Evolutionary conservation across 2,113 vertebrate species (phyloP).

Genomic region (Leptobrachium leishanense): DNA sequence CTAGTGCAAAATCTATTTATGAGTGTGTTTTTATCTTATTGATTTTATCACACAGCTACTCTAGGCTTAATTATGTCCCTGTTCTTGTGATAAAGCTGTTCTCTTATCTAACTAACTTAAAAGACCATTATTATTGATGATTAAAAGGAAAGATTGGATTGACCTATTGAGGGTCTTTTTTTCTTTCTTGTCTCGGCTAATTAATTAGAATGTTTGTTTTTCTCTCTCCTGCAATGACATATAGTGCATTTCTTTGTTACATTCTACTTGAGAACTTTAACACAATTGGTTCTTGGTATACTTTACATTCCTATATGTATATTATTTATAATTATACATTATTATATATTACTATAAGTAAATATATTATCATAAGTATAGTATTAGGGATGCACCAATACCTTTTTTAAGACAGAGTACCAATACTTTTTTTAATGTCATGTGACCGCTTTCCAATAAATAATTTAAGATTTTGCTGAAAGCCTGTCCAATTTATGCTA

Average conservation of each 20-base stretch:
- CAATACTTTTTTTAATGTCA: too few relatives aligned
- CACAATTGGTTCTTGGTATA: neutral
- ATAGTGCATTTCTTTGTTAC: constrained; percentile 1
- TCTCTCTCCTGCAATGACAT: constrained; percentile 8
- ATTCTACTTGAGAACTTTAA: neutral
- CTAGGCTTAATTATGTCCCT: constrained; percentile 65
- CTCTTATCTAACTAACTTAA: constrained; percentile 54
- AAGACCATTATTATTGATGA: constrained; percentile 36
- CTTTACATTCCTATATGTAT: too few relatives aligned
- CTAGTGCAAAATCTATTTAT: constrained; percentile 63
- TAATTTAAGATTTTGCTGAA: too few relatives aligned
- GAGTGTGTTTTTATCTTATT: constrained; percentile 70
- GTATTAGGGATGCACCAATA: too few relatives aligned
- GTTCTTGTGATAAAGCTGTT: constrained; percentile 66
- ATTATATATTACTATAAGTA: too few relatives aligned
- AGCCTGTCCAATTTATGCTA: too few relatives aligned
- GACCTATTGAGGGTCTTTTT: constrained; percentile 1
- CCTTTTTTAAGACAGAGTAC: too few relatives aligned
- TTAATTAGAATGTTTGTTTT: constrained; percentile 40
- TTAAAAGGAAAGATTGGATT: constrained; percentile 41
- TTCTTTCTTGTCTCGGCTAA: neutral
- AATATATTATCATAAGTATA: too few relatives aligned
- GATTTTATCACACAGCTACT: constrained; percentile 65
- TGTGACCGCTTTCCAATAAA: too few relatives aligned
- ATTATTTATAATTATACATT: too few relatives aligned